Evolutionary conservation across 1,140 invertebrate genomes (phyloP).

Genomic region (Drosophila serrata): DNA sequence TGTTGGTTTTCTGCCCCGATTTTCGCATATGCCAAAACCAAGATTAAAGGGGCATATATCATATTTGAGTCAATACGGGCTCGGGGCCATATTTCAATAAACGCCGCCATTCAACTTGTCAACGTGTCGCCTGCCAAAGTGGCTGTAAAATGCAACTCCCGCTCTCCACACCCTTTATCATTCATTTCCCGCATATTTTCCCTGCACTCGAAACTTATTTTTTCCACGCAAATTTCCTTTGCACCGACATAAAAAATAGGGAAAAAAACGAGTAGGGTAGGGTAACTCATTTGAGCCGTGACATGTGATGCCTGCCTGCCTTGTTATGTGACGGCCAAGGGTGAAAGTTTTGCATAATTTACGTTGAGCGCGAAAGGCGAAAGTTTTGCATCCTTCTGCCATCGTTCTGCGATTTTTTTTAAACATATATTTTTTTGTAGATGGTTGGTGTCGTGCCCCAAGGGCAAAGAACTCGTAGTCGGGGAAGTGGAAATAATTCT

Average conservation of each 20-base stretch:
- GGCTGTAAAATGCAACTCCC: slow-evolving; percentile 60
- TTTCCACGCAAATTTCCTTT: slow-evolving; percentile 48
- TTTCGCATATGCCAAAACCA: slow-evolving; percentile 9
- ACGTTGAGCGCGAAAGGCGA: slow-evolving; percentile 64
- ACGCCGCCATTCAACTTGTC: slow-evolving; percentile 49
- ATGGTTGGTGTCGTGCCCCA: slow-evolving; percentile 20
- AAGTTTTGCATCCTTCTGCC: slow-evolving; percentile 50
- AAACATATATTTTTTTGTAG: neutral
- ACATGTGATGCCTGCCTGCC: slow-evolving; percentile 63
- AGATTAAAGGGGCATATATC: slow-evolving; percentile 45
- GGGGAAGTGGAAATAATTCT: slow-evolving; percentile 9
- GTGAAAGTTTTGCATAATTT: slow-evolving; percentile 78
- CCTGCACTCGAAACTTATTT: slow-evolving; percentile 56
- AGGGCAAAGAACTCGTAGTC: slow-evolving; percentile 5
- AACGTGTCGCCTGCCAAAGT: slow-evolving; percentile 64
- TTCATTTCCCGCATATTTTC: slow-evolving; percentile 42
- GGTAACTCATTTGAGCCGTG: slow-evolving; percentile 71
- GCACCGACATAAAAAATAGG: slow-evolving; percentile 31
- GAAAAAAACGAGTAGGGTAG: neutral
- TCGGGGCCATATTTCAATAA: slow-evolving; percentile 66
- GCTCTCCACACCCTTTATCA: slow-evolving; percentile 9
- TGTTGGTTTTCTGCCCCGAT: slow-evolving; percentile 18
- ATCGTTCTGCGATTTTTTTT: slow-evolving; percentile 10
- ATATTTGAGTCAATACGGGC: slow-evolving; percentile 40
- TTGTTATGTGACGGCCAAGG: slow-evolving; percentile 62